Evolutionary conservation across 37 sponge, comb jelly and placozoan genomes (phyloP), one percentile per base, ranked within the genome.

Genomic region (Dysidea cf. avara): DNA sequence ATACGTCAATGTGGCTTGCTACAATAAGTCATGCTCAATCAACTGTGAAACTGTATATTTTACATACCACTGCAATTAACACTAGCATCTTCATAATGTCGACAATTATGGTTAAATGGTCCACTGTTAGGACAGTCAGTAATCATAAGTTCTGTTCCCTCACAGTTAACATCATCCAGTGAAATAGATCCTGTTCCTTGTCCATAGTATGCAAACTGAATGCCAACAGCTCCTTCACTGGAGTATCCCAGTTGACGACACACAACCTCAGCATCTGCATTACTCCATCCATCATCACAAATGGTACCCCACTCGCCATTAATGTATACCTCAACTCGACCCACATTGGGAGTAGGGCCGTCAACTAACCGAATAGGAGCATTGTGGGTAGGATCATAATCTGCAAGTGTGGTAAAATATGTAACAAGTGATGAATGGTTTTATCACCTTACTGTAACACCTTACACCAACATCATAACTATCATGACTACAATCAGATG

Each of bases 101-200:
- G 9, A 57, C 59, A 57, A 30, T 57, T 30, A 12, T 57, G 59
- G 25, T 32, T 16, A 30, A 32, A 57, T 30, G 31, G 59, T 13
- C 59, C 59, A 12, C 31, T 57, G 59, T 57, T 57, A 16, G 59
- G 59, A 13, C 59, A 57, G 59, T 30, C 31, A 30, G 59, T 57
- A 13, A 57, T 26, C 29, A 32, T 32, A 0, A 57, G 59, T 30
- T 57, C 59, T 30, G 6, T 0, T 12, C 59, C 59, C 6, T 26
- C 31, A 12, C 59, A 57, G 12, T 17, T 3, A 26, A 57, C 59
- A 30, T 57, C 31, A 16, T 57, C 59, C 59, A 57, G 59, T 30
- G 31, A 30, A 16, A 57, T 57, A 30, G 59, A 12, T 11, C 59
- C 59, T 1, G 24, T 20, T 11, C 59, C 59, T 16, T 57, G 59